These are phyloP conservation scores for Onthophagus sagittarius DNA, from an alignment of 2,888 invertebrate genomes.

Conservation along the genomic window DNA sequence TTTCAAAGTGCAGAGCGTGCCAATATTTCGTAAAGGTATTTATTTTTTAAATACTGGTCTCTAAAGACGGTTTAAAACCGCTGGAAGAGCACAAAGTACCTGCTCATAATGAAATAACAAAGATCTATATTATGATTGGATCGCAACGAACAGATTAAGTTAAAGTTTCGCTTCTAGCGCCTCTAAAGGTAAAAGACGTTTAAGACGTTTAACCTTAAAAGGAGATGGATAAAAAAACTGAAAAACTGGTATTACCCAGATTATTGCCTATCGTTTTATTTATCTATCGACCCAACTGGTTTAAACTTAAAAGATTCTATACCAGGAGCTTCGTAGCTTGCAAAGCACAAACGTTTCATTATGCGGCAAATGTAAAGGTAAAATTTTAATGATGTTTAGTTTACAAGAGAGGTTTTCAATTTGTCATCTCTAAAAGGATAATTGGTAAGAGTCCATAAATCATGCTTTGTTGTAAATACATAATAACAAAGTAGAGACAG, in stretches of 20 bases:
- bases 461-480: neutral
- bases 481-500: too few relatives aligned
- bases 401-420: neutral
- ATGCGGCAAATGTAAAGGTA: neutral
- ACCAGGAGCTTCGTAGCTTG: neutral
- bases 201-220: neutral
- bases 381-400: neutral
- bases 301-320: neutral
- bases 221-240: neutral
- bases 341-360: neutral
- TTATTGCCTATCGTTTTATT: neutral
- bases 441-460: neutral
- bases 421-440: neutral
- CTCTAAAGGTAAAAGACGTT: neutral
- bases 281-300: neutral
- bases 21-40: too few relatives aligned
- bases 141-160: neutral
- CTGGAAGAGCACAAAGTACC: too few relatives aligned
- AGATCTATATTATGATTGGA: neutral
- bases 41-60: neutral
- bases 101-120: neutral
- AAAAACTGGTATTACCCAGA: neutral
- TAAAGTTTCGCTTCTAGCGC: neutral
- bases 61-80: too few relatives aligned
- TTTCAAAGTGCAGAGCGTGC: neutral